A percentile compares a stretch with the other conserved stretches of the same genome.
phyloP scores from a whole-genome alignment of 1,140 invertebrate species.

The Potamilus streckersoni region DNA sequence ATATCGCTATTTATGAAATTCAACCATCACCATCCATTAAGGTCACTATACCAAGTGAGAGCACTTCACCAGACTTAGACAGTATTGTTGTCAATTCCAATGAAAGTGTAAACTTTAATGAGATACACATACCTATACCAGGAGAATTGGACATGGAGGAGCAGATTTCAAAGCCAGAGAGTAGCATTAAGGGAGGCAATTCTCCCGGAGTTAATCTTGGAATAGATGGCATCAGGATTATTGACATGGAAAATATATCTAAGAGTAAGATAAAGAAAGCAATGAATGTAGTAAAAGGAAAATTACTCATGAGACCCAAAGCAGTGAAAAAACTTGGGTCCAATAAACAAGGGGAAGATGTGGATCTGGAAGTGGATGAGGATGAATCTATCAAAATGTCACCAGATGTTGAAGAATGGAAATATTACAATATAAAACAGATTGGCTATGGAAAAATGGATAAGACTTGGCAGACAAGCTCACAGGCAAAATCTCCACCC shows the following conservation, averaged over 20 bases:
- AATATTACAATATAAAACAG: slow-evolving; percentile 23
- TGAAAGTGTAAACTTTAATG: slow-evolving; percentile 26
- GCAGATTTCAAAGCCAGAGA: slow-evolving; percentile 19
- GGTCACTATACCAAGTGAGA: slow-evolving; percentile 17
- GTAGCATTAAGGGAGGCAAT: slow-evolving; percentile 3
- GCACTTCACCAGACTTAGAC: slow-evolving; percentile 20
- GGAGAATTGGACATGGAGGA: slow-evolving; percentile 23
- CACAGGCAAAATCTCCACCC: slow-evolving; percentile 53
- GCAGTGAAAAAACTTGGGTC: slow-evolving; percentile 13
- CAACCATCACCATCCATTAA: slow-evolving; percentile 15
- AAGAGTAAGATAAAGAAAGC: background rate
- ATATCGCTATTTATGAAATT: slow-evolving; percentile 1
- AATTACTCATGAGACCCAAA: background rate
- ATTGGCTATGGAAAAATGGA: slow-evolving; percentile 7
- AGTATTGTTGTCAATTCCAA: slow-evolving; percentile 10
- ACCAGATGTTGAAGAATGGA: slow-evolving; percentile 25
- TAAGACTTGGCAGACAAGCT: slow-evolving; percentile 21
- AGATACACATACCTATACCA: slow-evolving; percentile 27
- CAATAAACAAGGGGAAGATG: slow-evolving; percentile 12
- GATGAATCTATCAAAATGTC: slow-evolving; percentile 8
- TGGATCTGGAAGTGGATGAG: slow-evolving; percentile 3
- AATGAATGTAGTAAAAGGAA: background rate
- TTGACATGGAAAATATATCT: background rate
- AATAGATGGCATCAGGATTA: background rate
- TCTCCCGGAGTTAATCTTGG: background rate